phyloP scores from a whole-genome alignment of 2,888 invertebrate genomes.

The Trichogramma evanescens region DNA sequence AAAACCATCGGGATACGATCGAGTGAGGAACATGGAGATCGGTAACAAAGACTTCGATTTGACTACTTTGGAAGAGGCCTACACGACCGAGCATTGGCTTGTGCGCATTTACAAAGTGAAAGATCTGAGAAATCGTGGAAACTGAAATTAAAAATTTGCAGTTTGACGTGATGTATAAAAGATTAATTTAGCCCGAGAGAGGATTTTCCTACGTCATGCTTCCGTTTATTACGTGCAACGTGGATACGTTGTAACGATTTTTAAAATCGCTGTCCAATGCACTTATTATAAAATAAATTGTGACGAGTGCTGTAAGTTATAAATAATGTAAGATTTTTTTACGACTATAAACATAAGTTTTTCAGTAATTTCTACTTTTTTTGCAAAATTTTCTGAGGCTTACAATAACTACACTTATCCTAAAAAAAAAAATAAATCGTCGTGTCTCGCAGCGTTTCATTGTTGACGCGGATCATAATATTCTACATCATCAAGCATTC shows the following conservation, averaged over 20 bases:
- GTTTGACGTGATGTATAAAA: neutral
- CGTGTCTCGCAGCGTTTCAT: too few relatives aligned
- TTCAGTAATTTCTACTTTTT: constrained; percentile 11
- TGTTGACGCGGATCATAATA: too few relatives aligned
- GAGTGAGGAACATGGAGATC: constrained; percentile 94
- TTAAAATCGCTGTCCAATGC: constrained; percentile 6
- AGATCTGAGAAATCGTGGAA: constrained; percentile 82
- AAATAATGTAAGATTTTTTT: constrained; percentile 14
- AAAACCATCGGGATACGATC: constrained; percentile 92
- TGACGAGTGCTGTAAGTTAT: constrained; percentile 14
- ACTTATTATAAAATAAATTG: neutral
- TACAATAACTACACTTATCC: too few relatives aligned
- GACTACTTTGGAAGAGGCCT: constrained; percentile 98
- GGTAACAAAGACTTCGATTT: constrained; percentile 98
- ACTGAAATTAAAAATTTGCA: constrained; percentile 46
- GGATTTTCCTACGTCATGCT: too few relatives aligned
- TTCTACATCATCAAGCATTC: too few relatives aligned
- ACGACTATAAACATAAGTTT: constrained; percentile 18
- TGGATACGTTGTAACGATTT: too few relatives aligned
- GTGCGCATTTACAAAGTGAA: constrained; percentile 98
- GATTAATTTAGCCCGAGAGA: neutral
- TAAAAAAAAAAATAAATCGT: too few relatives aligned
- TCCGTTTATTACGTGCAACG: too few relatives aligned
- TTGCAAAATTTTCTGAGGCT: constrained; percentile 1
- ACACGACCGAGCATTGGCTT: constrained; percentile 98